Evolutionary conservation across 2,888 invertebrate genomes (phyloP).

Genomic region (Ormyrus nitidulus): DNA sequence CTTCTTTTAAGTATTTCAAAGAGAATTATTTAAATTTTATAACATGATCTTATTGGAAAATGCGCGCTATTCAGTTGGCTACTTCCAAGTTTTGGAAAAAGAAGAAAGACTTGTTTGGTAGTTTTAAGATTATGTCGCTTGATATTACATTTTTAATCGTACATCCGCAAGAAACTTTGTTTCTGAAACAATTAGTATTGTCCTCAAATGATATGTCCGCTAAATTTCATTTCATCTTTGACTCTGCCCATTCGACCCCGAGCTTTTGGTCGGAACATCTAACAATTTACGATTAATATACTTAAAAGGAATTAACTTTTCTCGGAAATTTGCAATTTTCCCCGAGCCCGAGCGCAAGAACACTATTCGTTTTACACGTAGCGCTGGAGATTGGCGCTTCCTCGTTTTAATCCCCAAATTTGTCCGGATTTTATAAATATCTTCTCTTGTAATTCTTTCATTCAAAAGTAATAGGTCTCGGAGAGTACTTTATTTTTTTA

Average conservation of each 20-base stretch:
- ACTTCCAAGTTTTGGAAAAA: slow-evolving; percentile 13
- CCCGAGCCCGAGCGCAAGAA: slow-evolving; percentile 56
- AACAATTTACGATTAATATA: slow-evolving; percentile 47
- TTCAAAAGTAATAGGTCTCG: slow-evolving; percentile 14
- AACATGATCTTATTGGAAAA: neutral
- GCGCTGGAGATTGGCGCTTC: slow-evolving; percentile 67
- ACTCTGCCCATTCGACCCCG: slow-evolving; percentile 25
- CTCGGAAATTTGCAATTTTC: slow-evolving; percentile 56
- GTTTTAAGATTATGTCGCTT: slow-evolving; percentile 36
- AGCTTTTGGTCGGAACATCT: slow-evolving; percentile 60
- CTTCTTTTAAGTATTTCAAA: neutral
- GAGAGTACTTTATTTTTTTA: slow-evolving; percentile 16
- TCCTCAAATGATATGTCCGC: slow-evolving; percentile 76
- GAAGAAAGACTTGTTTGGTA: slow-evolving; percentile 42
- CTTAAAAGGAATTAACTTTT: slow-evolving; percentile 67
- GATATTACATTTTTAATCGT: slow-evolving; percentile 56
- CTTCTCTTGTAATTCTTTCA: slow-evolving; percentile 14
- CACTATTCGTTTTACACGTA: slow-evolving; percentile 43
- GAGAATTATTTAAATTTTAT: no score
- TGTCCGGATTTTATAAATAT: slow-evolving; percentile 4
- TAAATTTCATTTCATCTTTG: slow-evolving; percentile 66
- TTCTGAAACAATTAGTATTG: slow-evolving; percentile 71
- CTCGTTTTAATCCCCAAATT: slow-evolving; percentile 29
- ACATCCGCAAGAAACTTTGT: slow-evolving; percentile 72
- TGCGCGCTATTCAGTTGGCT: neutral